These are phyloP conservation scores for Daubentonia madagascariensis DNA, from an alignment of 2,113 vertebrate species.

Conservation along the genomic window DNA sequence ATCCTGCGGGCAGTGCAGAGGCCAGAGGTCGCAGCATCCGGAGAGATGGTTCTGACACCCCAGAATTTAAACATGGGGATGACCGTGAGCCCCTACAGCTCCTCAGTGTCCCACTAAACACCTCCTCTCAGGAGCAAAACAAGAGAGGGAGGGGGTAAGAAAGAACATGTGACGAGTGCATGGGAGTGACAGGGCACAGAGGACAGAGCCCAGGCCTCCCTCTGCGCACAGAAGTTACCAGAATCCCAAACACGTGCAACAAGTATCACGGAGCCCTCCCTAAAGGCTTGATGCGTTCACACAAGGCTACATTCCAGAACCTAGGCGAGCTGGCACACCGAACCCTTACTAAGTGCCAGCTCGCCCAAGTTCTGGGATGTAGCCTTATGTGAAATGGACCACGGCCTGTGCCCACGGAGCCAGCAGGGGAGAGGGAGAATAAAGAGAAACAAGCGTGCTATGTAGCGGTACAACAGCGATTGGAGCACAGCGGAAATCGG, in stretches of 20 bases:
- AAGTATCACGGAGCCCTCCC: neutral
- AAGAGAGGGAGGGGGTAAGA: neutral
- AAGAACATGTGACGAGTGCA: no score
- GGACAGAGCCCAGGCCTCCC: neutral
- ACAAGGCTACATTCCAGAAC: neutral
- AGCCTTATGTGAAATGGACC: neutral
- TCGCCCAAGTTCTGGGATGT: neutral
- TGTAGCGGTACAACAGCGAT: neutral
- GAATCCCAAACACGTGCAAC: neutral
- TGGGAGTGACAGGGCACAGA: neutral
- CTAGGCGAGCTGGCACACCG: neutral
- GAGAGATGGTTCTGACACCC: neutral
- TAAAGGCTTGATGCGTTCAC: neutral
- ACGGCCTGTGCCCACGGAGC: neutral
- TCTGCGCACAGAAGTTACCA: neutral
- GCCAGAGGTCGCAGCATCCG: fast-evolving
- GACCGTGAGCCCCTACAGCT: neutral
- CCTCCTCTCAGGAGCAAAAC: neutral
- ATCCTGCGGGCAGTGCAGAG: neutral
- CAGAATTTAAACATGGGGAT: neutral
- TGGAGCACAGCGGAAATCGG: fast-evolving
- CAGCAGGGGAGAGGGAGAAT: neutral
- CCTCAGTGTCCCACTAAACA: neutral
- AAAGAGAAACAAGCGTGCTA: neutral
- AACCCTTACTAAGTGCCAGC: neutral